Percentiles rank a stretch among this genome's conserved stretches.
Evolutionary conservation across 1,140 invertebrate species (phyloP).

Genomic region (Drosophila biarmipes): DNA sequence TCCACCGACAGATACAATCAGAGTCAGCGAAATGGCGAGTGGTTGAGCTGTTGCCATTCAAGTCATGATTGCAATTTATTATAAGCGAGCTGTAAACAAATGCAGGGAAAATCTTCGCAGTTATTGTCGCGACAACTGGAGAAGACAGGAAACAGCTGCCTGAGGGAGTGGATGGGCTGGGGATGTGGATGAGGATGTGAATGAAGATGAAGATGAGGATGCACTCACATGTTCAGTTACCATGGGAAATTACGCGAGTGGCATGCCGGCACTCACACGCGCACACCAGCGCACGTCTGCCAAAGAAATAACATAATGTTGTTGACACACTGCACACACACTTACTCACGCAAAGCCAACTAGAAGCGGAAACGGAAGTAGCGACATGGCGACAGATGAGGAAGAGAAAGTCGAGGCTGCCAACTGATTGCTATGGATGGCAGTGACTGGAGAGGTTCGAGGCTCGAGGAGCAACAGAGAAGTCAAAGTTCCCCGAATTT

Average conservation of each 20-base stretch:
- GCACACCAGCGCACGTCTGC: slow-evolving; percentile 14
- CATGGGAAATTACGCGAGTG: slow-evolving; percentile 81
- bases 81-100: slow-evolving; percentile 57
- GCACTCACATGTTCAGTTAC: slow-evolving; percentile 68
- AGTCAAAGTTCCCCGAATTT: neutral
- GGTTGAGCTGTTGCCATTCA: slow-evolving; percentile 62
- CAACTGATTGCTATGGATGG: slow-evolving; percentile 67
- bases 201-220: slow-evolving; percentile 25
- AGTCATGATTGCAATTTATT: slow-evolving; percentile 69
- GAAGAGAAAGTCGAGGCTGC: slow-evolving; percentile 27
- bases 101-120: slow-evolving; percentile 40
- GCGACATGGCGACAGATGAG: slow-evolving; percentile 66
- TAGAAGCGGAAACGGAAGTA: slow-evolving; percentile 77
- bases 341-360: slow-evolving; percentile 44
- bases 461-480: neutral
- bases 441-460: neutral
- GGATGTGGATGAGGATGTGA: neutral
- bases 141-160: slow-evolving; percentile 46
- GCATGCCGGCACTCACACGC: slow-evolving; percentile 50
- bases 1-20: slow-evolving; percentile 31
- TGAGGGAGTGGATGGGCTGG: slow-evolving; percentile 9
- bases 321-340: slow-evolving; percentile 63
- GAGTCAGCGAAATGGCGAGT: slow-evolving; percentile 12
- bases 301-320: slow-evolving; percentile 67
- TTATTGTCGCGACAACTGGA: slow-evolving; percentile 62